Base-by-base conservation (phyloP, 92 coral and sea anemone species). In the Anthopleura xanthogrammica region DNA sequence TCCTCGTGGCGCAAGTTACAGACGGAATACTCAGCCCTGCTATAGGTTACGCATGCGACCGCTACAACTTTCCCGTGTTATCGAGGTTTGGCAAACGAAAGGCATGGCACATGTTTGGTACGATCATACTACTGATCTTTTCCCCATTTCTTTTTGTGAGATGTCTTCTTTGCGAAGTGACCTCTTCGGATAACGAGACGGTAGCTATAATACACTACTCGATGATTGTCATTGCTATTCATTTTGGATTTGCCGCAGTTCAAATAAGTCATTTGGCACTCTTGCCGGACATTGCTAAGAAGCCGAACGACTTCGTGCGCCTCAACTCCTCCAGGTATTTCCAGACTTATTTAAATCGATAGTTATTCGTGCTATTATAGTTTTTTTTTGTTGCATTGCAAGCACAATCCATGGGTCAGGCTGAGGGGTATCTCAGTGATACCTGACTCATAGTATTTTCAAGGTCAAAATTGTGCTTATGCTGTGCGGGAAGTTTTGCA, bases 101-200 rank as follows among this genome's bases (percentile, higher is more conserved):
- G 43, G 85, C 86, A 2, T 91, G 95, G 95, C 90, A 89, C 62
- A 65, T 89, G 12, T 42, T 89, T 10, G 95, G 92, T n/a, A 82
- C 83, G 3, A 20, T 85, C 17, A 19, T 92, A 42, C 85, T 89
- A 76, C 52, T 80, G 43, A n/a, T 81, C 16, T 62, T 75, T 43
- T 36, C 85, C 39, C 90, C 90, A 10, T 83, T 92, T 82, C 76
- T 86, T 19, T 87, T 87, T 70, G 83, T 86, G 65, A 76, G 66
- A 46, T 92, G 95, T 60, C 77, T 92, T 24, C 70, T 87, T 16
- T 92, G 95, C 48, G 79, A 80, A 46, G 50, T 77, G 17, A 55
- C 79, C 2, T 22, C 73, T 24, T 73, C 48, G 6, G 79, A 65
- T 6, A 55, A 74, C 52, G 86, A 77, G 41, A 77, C 85, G 89